Evolutionary conservation across 2,113 vertebrate species (phyloP), one percentile per base, ranked within the genome.

Genomic region (Hydrochoerus hydrochaeris): DNA sequence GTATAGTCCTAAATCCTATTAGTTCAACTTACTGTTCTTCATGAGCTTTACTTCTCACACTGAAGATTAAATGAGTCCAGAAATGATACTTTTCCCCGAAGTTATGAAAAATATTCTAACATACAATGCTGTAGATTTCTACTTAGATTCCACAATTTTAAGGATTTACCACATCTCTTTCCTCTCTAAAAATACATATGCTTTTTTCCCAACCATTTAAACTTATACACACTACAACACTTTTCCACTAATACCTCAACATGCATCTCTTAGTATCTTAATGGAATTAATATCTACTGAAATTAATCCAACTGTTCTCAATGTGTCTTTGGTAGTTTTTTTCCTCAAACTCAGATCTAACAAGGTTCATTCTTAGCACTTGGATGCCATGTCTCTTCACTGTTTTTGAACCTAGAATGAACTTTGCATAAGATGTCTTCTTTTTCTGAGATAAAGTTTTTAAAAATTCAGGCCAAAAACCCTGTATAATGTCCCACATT

Each of bases 31-130:
- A 85, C 4, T 78, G 49, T 84, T 87, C 58, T 91, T 96, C 80
- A 38, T 11, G 81, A 91, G 86, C 7, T 54, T 89, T 90, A 81
- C 19, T 90, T 87, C 85, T 93, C 38, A 96, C 49, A 89, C 44
- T 83, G 86, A 96, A 97, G 84, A 13, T 58, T 83, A 92, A 57
- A 63, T 60, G 62, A 95, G 69, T 91, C 22, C 62, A 91, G 10
- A 89, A 95, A n/a, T 28, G 10, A 77, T 22, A 1, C 7, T 90
- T 83, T 49, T n/a, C 52, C 49, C 73, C 63, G 41, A 65, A 1
- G 78, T 65, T 94, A 78, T 80, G 46, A 77, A 92, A 97, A 91
- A 93, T 49, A 6, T 60, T 92, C 62, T 91, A 91, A 89, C n/a
- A 73, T 38, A 85, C 19, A 90, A 35, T 62, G 22, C 52, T 88